Conservation (phyloP, 2,888 invertebrate species). For the Atethmia centrago region DNA sequence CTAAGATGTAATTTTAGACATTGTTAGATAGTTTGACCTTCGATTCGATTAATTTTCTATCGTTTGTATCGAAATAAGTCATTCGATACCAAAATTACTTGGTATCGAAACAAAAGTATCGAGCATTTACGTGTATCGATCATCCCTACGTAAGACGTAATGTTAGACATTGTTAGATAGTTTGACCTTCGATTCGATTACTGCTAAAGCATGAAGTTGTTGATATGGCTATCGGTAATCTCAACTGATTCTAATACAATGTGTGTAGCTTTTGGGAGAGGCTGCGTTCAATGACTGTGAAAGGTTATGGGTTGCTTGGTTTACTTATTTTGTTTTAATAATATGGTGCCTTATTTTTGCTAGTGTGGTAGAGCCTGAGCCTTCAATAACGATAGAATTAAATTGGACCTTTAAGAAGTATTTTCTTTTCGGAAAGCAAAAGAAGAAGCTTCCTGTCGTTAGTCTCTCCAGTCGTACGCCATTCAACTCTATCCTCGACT, state of each 20-base stretch:
- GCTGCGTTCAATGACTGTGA: background rate
- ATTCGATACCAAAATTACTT: background rate
- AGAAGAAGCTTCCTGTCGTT: too few species aligned
- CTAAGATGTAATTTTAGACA: constrained; percentile 19
- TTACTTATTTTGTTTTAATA: background rate
- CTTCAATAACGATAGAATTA: background rate
- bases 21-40: constrained; percentile 43
- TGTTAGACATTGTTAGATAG: constrained; percentile 17
- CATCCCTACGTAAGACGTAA: constrained; percentile 17
- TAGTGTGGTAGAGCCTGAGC: background rate
- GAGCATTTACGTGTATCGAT: background rate
- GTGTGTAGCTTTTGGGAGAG: constrained; percentile 3
- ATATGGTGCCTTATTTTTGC: too few species aligned
- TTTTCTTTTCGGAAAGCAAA: too few species aligned
- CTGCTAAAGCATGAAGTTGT: constrained; percentile 32
- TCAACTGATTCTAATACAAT: constrained; percentile 34
- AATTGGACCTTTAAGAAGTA: background rate
- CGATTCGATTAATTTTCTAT: background rate
- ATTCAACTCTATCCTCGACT: background rate
- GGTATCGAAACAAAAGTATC: background rate
- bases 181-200: constrained; percentile 49
- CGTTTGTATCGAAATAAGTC: background rate
- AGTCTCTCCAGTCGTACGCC: background rate
- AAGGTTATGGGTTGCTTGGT: constrained; percentile 13
- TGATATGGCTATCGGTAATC: constrained; percentile 53